A percentile compares a stretch with the other conserved stretches of the same genome.
These are phyloP conservation scores for Micrasema longulum DNA, from an alignment of 1,140 invertebrate species.

Conservation along the genomic window DNA sequence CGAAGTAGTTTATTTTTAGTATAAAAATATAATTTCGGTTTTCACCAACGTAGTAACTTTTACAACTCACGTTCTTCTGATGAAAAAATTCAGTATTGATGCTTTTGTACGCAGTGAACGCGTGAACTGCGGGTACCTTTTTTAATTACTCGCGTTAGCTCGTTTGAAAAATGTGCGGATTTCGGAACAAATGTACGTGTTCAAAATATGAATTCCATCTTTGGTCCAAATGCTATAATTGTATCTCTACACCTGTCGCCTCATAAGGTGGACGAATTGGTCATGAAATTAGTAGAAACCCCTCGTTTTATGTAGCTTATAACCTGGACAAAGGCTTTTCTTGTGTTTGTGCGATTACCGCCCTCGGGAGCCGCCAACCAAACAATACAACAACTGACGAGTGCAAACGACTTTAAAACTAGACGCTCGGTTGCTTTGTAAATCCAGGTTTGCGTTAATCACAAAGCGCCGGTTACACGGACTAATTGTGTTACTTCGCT, in stretches of 20 bases:
- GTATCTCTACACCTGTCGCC: slow-evolving; percentile 10
- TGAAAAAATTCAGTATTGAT: too few relatives aligned
- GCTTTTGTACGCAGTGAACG: too few relatives aligned
- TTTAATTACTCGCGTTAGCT: too few relatives aligned
- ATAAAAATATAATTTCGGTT: too few relatives aligned
- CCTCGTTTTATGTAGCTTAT: slow-evolving; percentile 10
- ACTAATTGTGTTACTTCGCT: slow-evolving; percentile 13
- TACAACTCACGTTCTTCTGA: too few relatives aligned
- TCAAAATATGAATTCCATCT: slow-evolving; percentile 19
- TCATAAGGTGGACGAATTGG: not conserved
- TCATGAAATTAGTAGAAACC: slow-evolving; percentile 7
- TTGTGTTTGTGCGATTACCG: not conserved
- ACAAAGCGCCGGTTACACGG: slow-evolving; percentile 21
- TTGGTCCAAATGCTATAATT: not conserved
- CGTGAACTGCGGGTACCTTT: too few relatives aligned
- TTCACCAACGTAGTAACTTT: too few relatives aligned
- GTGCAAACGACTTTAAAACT: slow-evolving; percentile 24
- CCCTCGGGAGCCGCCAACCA: not conserved
- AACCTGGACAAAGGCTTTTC: slow-evolving; percentile 21
- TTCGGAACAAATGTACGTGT: slow-evolving; percentile 2
- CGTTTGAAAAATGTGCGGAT: too few relatives aligned
- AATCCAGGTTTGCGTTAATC: slow-evolving; percentile 30
- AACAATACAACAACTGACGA: slow-evolving; percentile 20
- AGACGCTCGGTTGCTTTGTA: slow-evolving; percentile 15
- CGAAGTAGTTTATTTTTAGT: too few relatives aligned